Evolutionary conservation across 2,797 vertebrate genomes (phyloP).

Genomic region (Pelochelys cantorii): DNA sequence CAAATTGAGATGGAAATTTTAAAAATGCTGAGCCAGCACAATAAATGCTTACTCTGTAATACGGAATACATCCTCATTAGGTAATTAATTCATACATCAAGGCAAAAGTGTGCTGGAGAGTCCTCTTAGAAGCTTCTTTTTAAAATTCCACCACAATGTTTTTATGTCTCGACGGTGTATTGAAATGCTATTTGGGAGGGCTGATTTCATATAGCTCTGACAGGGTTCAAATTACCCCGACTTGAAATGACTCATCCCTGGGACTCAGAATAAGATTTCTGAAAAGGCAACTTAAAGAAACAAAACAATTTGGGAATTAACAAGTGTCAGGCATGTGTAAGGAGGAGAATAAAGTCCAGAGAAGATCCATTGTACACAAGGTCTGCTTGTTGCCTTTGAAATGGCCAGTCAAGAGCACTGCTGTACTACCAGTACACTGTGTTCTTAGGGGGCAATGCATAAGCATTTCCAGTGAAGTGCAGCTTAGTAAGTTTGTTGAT

Average conservation of each 20-base stretch:
- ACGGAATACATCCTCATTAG: neutral
- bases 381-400: neutral
- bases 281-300: neutral
- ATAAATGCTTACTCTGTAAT: neutral
- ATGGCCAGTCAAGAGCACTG: neutral
- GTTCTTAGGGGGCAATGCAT: neutral
- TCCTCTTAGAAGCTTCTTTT: neutral
- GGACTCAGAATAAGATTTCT: neutral
- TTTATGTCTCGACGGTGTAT: neutral
- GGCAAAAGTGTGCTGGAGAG: neutral
- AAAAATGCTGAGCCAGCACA: neutral
- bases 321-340: slow-evolving; percentile 41
- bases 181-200: neutral
- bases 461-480: neutral
- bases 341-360: slow-evolving; percentile 16
- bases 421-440: neutral
- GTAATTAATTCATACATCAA: neutral
- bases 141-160: neutral
- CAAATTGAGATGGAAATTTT: neutral
- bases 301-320: neutral
- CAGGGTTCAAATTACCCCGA: neutral
- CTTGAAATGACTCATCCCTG: neutral
- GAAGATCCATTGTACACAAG: neutral
- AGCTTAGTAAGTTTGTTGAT: neutral
- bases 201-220: neutral